Evolutionary conservation across 2,888 invertebrate genomes (phyloP), one percentile per base, ranked within the genome.

Genomic region (Eupithecia exiguata): DNA sequence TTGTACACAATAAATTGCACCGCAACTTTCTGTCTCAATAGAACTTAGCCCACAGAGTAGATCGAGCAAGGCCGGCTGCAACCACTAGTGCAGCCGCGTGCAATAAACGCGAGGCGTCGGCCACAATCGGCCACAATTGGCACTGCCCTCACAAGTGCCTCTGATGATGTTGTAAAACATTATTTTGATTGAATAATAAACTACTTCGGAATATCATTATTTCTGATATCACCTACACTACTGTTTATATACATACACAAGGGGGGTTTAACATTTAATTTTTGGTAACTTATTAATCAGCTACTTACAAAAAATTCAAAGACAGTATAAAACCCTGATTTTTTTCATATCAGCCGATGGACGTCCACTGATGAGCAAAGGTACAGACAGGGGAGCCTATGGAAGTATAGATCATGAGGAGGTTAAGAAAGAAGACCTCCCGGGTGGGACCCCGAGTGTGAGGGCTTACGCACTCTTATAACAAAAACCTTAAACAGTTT

Each of bases 71-170:
- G 16, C 65, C 68, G 49, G 70, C 1, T 30, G 63, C 72, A 5
- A 0, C 1, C 16, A 40, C 76, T 70, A 77, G 77, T 75, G n/a
- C 49, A 63, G 10, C 12, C 0, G 16, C 67, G 76, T 30, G 68
- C 78, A 74, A 79, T 80, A 81, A 81, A 79, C 61, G 4, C 71
- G 65, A 79, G 76, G 81, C 81, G 81, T 80, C 62, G 79, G 71
- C 66, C 76, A 78, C 76, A 75, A 75, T 67, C 74, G 72, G 4
- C 38, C 74, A 72, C 74, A 77, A 80, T 80, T 80, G 69, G 80
- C 81, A 68, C 49, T 71, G 74, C 62, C 69, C 70, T 72, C 80
- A 77, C 79, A 79, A 76, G 76, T 79, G 71, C 78, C 30, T 58
- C 78, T 69, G 68, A 38, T 46, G 35, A 25, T 35, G 75, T 65